Base-by-base conservation (phyloP, 2,888 invertebrate species). In the Acleris holmiana region DNA sequence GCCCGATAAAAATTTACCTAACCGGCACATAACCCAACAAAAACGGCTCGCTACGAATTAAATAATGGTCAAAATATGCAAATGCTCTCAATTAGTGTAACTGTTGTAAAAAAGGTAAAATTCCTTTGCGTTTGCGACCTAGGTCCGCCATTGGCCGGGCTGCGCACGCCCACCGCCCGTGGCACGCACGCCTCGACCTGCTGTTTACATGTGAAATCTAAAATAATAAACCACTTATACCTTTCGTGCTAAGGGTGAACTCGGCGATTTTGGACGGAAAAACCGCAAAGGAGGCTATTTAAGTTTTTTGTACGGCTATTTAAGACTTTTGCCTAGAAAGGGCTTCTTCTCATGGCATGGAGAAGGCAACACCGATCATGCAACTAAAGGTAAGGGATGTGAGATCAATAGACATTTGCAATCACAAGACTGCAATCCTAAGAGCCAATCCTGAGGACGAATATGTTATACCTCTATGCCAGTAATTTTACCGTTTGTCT, bases 141-240 rank as follows among this genome's bases (percentile, higher is more conserved):
- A 69, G 64, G 70, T 72, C 70, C 76, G 71, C 71, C 66, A 73
- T 68, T 72, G 71, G 77, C 71, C 79, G 76, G 69, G 51, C 71
- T 72, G 71, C 76, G 77, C 76, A 85, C 91, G 90, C 91, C 91
- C 84, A 84, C 83, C 79, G 89, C 89, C 89, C 73, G 84, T 75
- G 85, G 90, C 84, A 67, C 70, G 77, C 83, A 84, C 76, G 78
- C 80, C 79, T 80, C 76, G 70, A 71, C 73, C 75, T 69, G 69
- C 75, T 74, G 75, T 80, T 85, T 84, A 82, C 75, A 86, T 83
- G 84, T 83, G 83, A 85, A 85, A 86, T 86, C 77, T 79, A 71
- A 86, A 88, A 86, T 85, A 83, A 83, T 72, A 77, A 70, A 72
- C 73, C 61, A 71, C 69, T 67, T 68, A 18, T 40, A 40, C 35